phyloP scores from a whole-genome alignment of 1,140 invertebrate species.

The Trichonephila clavipes region DNA sequence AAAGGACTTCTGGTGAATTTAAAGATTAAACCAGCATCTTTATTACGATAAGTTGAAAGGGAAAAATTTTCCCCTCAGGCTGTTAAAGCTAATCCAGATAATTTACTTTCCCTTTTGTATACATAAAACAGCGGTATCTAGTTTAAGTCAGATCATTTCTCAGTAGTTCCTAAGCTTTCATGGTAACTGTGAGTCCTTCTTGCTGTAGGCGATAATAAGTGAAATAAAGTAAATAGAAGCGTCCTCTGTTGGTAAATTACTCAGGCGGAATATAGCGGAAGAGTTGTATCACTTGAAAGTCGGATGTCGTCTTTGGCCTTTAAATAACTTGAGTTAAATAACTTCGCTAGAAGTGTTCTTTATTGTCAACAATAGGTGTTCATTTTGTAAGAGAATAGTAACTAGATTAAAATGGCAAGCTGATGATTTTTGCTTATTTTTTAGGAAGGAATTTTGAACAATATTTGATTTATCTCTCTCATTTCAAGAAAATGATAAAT shows the following conservation, averaged over 20 bases:
- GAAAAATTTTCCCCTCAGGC: background rate
- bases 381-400: no score
- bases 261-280: background rate
- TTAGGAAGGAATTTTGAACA: no score
- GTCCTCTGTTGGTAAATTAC: background rate
- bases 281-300: no score
- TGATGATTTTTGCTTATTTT: no score
- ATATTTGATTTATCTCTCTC: no score
- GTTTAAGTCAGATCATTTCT: background rate
- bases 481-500: no score
- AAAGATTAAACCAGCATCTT: no score
- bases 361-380: no score
- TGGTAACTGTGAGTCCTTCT: background rate
- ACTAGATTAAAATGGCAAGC: no score
- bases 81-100: background rate
- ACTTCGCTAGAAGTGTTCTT: no score
- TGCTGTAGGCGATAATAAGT: background rate
- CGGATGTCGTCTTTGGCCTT: background rate
- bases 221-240: background rate
- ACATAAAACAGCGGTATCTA: constrained; percentile 4
- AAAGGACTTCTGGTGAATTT: no score
- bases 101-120: background rate
- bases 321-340: background rate
- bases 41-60: background rate
- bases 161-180: background rate